These are phyloP conservation scores for Dipus sagitta DNA, from an alignment of 2,797 vertebrate genomes.

Conservation along the genomic window DNA sequence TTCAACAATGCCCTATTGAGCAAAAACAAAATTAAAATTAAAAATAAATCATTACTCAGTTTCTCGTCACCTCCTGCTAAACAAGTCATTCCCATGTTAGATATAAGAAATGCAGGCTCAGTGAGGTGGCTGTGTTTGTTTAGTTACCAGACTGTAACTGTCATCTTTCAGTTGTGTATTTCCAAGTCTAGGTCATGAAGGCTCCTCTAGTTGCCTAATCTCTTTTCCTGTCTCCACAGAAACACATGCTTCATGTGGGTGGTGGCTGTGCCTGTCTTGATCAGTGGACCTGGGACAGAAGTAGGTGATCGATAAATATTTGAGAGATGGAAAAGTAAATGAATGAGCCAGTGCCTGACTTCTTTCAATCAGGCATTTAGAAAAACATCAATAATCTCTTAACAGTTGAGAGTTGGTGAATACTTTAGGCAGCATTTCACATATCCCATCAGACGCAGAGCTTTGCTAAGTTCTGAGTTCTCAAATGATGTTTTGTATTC, in stretches of 20 bases:
- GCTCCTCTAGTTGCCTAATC: not conserved
- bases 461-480: not conserved
- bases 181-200: not conserved
- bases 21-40: not conserved
- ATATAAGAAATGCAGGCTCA: not conserved
- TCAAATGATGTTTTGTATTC: not conserved
- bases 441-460: not conserved
- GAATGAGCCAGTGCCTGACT: not conserved
- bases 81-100: constrained; percentile 8
- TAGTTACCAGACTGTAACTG: not conserved
- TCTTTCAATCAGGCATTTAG: not conserved
- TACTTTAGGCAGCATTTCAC: not conserved
- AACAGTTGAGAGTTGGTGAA: not conserved
- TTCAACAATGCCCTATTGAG: not conserved
- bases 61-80: not conserved
- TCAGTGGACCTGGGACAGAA: not conserved
- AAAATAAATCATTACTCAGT: not conserved
- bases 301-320: constrained; percentile 28
- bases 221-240: not conserved
- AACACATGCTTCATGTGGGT: rapidly evolving
- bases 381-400: not conserved
- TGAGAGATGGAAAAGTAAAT: constrained; percentile 23
- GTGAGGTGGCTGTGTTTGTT: not conserved
- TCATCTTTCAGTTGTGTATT: not conserved
- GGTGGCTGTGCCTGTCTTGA: not conserved